Conservation (phyloP, 2,888 invertebrate species). For the Dasysyrphus albostriatus region DNA sequence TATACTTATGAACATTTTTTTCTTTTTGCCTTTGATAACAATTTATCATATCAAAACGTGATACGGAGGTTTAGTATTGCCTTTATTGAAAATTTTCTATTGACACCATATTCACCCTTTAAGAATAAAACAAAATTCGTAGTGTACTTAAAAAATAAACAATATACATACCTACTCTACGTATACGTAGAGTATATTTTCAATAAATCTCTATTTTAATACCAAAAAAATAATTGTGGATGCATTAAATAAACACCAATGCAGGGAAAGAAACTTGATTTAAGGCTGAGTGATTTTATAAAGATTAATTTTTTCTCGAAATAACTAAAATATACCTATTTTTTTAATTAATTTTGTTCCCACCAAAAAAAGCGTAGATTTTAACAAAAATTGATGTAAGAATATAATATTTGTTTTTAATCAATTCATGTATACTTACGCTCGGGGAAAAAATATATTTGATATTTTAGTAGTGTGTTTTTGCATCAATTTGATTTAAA, state of each 20-base stretch:
- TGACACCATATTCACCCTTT: background rate
- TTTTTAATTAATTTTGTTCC: background rate
- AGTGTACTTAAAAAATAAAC: background rate
- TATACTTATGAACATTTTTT: too few species aligned
- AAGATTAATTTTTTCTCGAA: background rate
- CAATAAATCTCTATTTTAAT: too few species aligned
- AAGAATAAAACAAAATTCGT: background rate
- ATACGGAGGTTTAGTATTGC: too few species aligned
- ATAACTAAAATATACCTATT: background rate
- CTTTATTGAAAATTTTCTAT: background rate
- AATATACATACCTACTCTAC: too few species aligned
- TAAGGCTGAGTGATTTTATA: background rate
- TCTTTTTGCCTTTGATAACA: too few species aligned
- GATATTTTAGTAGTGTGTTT: background rate
- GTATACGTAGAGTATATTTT: too few species aligned
- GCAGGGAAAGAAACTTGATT: background rate
- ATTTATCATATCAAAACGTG: too few species aligned
- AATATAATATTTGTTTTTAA: constrained; percentile 3
- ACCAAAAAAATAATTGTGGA: too few species aligned
- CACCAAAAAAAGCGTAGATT: background rate
- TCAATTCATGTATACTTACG: background rate
- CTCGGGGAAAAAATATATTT: background rate
- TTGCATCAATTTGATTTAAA: background rate
- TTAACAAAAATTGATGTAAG: background rate
- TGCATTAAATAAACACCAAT: too few species aligned